A percentile compares a stretch with the other conserved stretches of the same genome.
Evolutionary conservation across 2,113 vertebrate species (phyloP).

Genomic region (Periophthalmus modestus): DNA sequence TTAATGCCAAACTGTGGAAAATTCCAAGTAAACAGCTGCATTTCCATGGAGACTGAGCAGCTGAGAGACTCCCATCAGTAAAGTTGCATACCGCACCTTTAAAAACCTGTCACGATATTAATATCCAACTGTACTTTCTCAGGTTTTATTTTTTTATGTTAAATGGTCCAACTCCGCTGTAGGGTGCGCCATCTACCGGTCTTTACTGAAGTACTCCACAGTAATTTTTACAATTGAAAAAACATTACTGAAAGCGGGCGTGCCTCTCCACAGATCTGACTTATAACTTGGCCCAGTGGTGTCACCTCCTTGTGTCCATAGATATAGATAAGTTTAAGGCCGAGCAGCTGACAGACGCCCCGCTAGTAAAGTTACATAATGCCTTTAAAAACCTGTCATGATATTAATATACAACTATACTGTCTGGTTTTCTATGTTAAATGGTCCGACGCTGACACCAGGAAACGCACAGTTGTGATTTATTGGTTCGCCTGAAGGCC

Average conservation of each 20-base stretch:
- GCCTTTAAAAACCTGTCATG: neutral
- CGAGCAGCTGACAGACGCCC: neutral
- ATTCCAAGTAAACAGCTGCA: too few relatives aligned
- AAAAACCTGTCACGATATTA: neutral
- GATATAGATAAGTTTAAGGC: too few relatives aligned
- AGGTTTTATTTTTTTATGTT: neutral
- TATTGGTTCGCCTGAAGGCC: slow-evolving; percentile 32
- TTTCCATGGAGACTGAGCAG: too few relatives aligned
- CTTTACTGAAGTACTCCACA: too few relatives aligned
- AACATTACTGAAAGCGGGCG: too few relatives aligned
- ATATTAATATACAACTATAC: neutral
- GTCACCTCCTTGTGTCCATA: too few relatives aligned
- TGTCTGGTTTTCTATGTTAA: neutral
- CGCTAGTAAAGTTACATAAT: neutral
- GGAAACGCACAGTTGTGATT: slow-evolving; percentile 24
- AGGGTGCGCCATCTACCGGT: too few relatives aligned
- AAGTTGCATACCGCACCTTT: neutral
- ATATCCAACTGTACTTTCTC: neutral
- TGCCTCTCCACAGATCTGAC: too few relatives aligned
- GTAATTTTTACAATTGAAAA: too few relatives aligned
- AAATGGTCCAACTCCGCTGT: neutral
- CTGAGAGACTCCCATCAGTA: neutral
- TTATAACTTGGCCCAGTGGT: too few relatives aligned
- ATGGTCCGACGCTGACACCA: neutral
- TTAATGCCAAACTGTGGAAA: too few relatives aligned